A percentile compares a stretch with the other conserved stretches of the same genome.
Evolutionary conservation across 1,140 invertebrate genomes (phyloP).

Genomic region (Vanessa atalanta): DNA sequence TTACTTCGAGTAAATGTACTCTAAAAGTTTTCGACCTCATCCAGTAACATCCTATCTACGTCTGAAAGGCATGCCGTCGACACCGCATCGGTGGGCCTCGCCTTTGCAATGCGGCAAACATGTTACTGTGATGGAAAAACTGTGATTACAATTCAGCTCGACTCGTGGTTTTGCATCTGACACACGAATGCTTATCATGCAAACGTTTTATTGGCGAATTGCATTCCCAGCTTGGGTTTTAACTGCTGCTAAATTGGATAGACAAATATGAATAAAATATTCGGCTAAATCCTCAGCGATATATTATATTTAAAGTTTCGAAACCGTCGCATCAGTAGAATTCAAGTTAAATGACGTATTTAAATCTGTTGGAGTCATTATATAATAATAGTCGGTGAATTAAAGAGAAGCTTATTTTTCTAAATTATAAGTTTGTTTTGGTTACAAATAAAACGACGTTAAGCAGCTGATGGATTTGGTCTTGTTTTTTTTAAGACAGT

Average conservation of each 20-base stretch:
- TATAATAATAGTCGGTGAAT: too few relatives aligned
- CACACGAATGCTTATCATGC: not conserved
- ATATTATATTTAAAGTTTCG: not conserved
- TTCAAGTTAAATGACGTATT: too few relatives aligned
- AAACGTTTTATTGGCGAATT: not conserved
- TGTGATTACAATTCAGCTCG: conserved; percentile 10
- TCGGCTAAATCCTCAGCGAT: not conserved
- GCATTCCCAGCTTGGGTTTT: not conserved
- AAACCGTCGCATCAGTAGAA: not conserved
- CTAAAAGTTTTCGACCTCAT: not conserved
- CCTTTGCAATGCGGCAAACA: conserved; percentile 26
- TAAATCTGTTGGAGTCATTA: too few relatives aligned
- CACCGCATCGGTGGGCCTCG: conserved; percentile 7
- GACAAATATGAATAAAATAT: not conserved
- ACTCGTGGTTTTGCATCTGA: conserved; percentile 13
- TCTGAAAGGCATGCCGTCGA: not conserved
- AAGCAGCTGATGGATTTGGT: too few relatives aligned
- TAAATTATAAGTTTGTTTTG: too few relatives aligned
- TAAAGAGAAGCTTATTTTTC: too few relatives aligned
- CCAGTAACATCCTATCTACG: not conserved
- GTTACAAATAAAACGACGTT: too few relatives aligned
- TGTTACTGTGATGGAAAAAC: conserved; percentile 16
- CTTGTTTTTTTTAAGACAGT: too few relatives aligned
- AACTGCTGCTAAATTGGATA: not conserved
- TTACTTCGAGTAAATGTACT: not conserved